Percentiles rank a stretch among this genome's conserved stretches.
Evolutionary conservation across 2,888 invertebrate species (phyloP).

Genomic region (Rhodophaea formosa): DNA sequence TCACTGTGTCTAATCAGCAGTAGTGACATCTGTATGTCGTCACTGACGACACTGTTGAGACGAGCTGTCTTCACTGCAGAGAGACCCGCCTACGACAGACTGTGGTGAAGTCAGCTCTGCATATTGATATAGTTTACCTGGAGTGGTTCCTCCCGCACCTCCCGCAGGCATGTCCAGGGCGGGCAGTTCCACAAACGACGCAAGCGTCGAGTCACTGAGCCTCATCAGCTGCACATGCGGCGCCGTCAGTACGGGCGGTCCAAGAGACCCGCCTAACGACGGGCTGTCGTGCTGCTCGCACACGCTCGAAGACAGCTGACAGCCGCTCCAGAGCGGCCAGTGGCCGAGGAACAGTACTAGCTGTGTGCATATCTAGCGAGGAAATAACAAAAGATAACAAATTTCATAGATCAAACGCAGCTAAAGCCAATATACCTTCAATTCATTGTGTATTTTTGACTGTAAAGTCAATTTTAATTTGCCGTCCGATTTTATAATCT

Average conservation of each 20-base stretch:
- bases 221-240: slow-evolving; percentile 93
- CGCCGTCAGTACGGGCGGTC: slow-evolving; percentile 90
- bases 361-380: slow-evolving; percentile 87
- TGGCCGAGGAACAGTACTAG: slow-evolving; percentile 95
- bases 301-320: slow-evolving; percentile 92
- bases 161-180: slow-evolving; percentile 87
- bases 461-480: too few species aligned
- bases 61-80: too few species aligned
- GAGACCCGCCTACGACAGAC: too few species aligned
- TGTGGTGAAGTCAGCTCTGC: too few species aligned
- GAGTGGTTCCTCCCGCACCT: slow-evolving; percentile 40
- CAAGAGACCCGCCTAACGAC: slow-evolving; percentile 85
- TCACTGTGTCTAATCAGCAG: too few species aligned
- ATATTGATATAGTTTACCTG: slow-evolving; percentile 31
- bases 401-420: too few species aligned
- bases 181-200: slow-evolving; percentile 94
- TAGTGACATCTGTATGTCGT: too few species aligned
- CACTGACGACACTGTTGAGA: too few species aligned
- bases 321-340: slow-evolving; percentile 96
- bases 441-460: too few species aligned
- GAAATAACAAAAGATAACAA: background rate
- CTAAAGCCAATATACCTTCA: too few species aligned
- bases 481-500: too few species aligned
- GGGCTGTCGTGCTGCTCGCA: slow-evolving; percentile 94
- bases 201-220: slow-evolving; percentile 89